Conservation (phyloP, 2,888 invertebrate genomes). For the Balanococcus diminutus region DNA sequence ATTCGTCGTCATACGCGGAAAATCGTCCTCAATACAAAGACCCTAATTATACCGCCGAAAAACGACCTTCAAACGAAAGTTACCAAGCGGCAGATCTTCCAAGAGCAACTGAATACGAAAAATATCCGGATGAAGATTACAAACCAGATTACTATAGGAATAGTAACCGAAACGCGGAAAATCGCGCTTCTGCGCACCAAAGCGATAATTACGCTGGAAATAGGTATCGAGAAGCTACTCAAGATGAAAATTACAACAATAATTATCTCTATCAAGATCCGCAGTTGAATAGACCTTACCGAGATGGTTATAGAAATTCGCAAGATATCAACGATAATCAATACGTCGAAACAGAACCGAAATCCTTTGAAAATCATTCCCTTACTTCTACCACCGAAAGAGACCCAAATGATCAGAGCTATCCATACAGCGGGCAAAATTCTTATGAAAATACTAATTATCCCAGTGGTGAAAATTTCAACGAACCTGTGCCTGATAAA, state of each 20-base stretch:
- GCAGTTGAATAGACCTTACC: neutral
- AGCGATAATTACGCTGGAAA: neutral
- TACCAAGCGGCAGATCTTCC: neutral
- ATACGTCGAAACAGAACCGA: neutral
- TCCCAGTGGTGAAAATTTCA: neutral
- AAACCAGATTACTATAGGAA: conserved; percentile 2
- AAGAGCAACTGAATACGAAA: conserved; percentile 5
- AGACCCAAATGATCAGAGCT: neutral
- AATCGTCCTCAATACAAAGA: neutral
- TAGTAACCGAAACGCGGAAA: neutral
- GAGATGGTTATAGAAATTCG: neutral
- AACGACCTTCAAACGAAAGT: conserved; percentile 17
- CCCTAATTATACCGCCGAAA: neutral
- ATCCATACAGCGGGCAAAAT: neutral
- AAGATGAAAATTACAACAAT: neutral
- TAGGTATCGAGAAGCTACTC: neutral
- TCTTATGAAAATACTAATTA: neutral
- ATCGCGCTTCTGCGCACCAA: neutral
- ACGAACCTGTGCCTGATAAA: neutral
- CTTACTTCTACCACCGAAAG: neutral
- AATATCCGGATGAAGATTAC: conserved; percentile 33
- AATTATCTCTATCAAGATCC: neutral
- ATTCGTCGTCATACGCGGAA: neutral
- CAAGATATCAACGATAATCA: neutral
- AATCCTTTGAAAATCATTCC: neutral